Percentiles rank a stretch among this genome's conserved stretches.
Conservation (phyloP, 1,140 invertebrate species). For the Varroa destructor region DNA sequence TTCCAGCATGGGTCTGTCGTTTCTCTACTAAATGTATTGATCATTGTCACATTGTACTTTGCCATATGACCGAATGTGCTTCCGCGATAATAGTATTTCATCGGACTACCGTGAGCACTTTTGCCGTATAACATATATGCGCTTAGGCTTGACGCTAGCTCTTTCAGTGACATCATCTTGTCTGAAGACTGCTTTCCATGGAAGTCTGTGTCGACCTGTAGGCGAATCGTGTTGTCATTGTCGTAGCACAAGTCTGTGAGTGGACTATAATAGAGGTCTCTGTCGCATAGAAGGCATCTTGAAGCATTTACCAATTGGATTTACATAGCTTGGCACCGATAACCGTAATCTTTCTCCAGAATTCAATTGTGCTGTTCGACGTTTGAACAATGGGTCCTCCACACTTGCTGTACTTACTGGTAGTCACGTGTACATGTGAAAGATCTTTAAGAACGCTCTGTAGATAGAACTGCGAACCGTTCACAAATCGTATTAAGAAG, state of each 20-base stretch:
- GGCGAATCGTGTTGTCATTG: neutral
- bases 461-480: no score
- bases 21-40: neutral
- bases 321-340: neutral
- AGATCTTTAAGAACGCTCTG: no score
- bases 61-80: conserved; percentile 2
- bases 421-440: neutral
- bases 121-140: conserved; percentile 12
- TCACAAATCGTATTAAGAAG: no score
- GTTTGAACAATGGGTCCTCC: neutral
- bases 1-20: neutral
- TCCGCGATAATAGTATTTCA: neutral
- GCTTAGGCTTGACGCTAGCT: neutral
- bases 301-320: conserved; percentile 1
- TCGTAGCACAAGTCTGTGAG: neutral
- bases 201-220: conserved; percentile 6
- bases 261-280: neutral
- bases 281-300: neutral
- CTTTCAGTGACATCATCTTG: neutral
- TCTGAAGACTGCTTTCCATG: neutral
- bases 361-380: neutral
- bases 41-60: conserved; percentile 9
- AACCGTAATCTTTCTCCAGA: neutral
- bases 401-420: neutral
- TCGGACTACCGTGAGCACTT: neutral